A percentile compares a stretch with the other conserved stretches of the same genome.
Conservation (phyloP, 2,888 invertebrate genomes). For the Macrosoma leucophasiata region DNA sequence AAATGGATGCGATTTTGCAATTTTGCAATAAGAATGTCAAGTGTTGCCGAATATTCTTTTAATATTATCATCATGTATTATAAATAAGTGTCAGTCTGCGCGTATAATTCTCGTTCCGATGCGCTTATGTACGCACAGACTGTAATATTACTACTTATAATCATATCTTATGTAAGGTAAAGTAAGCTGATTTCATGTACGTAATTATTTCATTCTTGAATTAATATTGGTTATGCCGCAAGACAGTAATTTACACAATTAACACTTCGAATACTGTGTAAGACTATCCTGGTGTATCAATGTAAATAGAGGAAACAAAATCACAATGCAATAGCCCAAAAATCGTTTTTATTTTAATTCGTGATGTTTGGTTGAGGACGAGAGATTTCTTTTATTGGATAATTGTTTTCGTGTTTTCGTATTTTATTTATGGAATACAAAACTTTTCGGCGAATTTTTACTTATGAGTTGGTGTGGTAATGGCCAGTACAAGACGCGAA, state of each 20-base stretch:
- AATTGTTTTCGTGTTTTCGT: slow-evolving; percentile 35
- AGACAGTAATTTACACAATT: slow-evolving; percentile 20
- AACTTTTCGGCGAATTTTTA: slow-evolving; percentile 57
- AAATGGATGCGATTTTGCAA: slow-evolving; percentile 37
- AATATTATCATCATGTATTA: slow-evolving; percentile 71
- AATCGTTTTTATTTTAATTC: slow-evolving; percentile 55
- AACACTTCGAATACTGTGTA: slow-evolving; percentile 1
- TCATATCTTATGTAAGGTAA: slow-evolving; percentile 70
- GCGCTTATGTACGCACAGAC: slow-evolving; percentile 39
- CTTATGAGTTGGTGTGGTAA: slow-evolving; percentile 53
- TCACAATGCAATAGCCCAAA: slow-evolving; percentile 74
- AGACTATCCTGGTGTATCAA: slow-evolving; percentile 36
- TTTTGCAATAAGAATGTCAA: slow-evolving; percentile 61
- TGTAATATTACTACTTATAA: slow-evolving; percentile 53
- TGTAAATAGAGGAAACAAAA: slow-evolving; percentile 56
- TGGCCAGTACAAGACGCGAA: slow-evolving; percentile 54
- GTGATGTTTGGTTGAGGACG: slow-evolving; percentile 46
- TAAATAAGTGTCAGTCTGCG: slow-evolving; percentile 53
- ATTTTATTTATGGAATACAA: slow-evolving; percentile 55
- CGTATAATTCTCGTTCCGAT: slow-evolving; percentile 33
- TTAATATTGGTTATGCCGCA: slow-evolving; percentile 52
- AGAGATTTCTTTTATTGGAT: slow-evolving; percentile 36
- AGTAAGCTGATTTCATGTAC: slow-evolving; percentile 73
- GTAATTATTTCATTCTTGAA: slow-evolving; percentile 72
- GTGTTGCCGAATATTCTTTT: slow-evolving; percentile 75